phyloP scores from a whole-genome alignment of 2,113 vertebrate genomes.

The Tyrannus savana region DNA sequence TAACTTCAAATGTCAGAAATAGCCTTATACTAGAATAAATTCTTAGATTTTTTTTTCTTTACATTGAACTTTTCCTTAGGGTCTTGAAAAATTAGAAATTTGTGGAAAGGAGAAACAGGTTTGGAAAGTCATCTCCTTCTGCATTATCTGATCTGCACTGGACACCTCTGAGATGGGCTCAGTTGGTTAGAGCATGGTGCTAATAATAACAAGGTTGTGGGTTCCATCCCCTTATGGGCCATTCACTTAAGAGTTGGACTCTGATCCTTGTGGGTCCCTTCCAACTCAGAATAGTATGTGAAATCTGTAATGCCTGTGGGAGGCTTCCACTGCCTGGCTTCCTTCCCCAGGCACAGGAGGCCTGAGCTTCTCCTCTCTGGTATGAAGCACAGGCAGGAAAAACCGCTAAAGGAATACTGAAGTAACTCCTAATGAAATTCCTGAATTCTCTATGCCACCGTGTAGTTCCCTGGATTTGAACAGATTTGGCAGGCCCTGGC shows the following conservation, averaged over 20 bases:
- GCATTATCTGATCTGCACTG: rapidly evolving
- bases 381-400: not conserved
- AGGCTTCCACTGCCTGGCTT: not conserved
- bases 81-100: not conserved
- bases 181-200: not conserved
- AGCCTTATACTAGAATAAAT: not conserved
- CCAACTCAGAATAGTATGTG: not conserved
- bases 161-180: not conserved
- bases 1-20: not conserved
- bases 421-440: not conserved
- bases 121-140: not conserved
- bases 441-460: not conserved
- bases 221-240: not conserved
- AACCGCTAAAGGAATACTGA: not conserved
- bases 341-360: not conserved
- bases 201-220: not conserved
- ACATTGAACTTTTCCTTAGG: not conserved
- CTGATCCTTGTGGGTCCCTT: not conserved
- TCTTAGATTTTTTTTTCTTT: not conserved
- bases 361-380: not conserved
- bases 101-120: not conserved
- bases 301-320: not conserved
- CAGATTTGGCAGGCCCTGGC: not conserved
- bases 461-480: too few species aligned
- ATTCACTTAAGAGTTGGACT: not conserved